A percentile compares a stretch with the other conserved stretches of the same genome.
Conservation (phyloP, 1,140 invertebrate species). For the Cephus cinctus region DNA sequence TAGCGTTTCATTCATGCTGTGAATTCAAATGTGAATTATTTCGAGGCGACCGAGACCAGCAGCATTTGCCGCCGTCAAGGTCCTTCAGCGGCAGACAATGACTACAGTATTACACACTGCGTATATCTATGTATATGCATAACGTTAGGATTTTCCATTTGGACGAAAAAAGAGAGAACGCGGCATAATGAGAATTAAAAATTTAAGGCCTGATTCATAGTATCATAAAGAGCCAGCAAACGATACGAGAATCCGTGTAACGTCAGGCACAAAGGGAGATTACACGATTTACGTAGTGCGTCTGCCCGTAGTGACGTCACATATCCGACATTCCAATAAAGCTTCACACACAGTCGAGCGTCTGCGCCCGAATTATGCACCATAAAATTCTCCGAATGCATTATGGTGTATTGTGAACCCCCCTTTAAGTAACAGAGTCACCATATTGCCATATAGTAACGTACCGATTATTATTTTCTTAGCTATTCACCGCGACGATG, state of each 20-base stretch:
- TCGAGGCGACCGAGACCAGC: conserved; percentile 18
- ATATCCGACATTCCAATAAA: conserved; percentile 37
- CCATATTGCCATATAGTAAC: too few species aligned
- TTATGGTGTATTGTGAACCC: too few species aligned
- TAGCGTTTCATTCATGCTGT: conserved; percentile 26
- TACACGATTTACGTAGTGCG: too few species aligned
- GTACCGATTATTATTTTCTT: too few species aligned
- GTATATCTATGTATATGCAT: conserved; percentile 10
- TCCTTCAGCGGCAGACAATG: too few species aligned
- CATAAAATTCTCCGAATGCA: conserved; percentile 20
- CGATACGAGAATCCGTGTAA: too few species aligned
- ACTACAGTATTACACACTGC: too few species aligned
- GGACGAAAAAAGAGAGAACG: background rate
- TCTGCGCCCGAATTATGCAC: conserved; percentile 16
- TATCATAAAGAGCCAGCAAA: conserved; percentile 4
- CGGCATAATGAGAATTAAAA: background rate
- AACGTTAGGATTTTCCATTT: conserved; percentile 10
- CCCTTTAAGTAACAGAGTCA: too few species aligned
- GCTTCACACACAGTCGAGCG: conserved; percentile 18
- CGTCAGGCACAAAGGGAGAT: too few species aligned
- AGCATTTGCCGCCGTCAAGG: too few species aligned
- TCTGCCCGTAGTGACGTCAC: conserved; percentile 30
- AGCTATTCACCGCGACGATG: too few species aligned
- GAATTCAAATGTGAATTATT: conserved; percentile 26
- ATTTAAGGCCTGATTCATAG: conserved; percentile 19